Evolutionary conservation across 30 jellyfish, hydroid and myxozoan species (phyloP).

Genomic region (Clytia hemisphaerica): DNA sequence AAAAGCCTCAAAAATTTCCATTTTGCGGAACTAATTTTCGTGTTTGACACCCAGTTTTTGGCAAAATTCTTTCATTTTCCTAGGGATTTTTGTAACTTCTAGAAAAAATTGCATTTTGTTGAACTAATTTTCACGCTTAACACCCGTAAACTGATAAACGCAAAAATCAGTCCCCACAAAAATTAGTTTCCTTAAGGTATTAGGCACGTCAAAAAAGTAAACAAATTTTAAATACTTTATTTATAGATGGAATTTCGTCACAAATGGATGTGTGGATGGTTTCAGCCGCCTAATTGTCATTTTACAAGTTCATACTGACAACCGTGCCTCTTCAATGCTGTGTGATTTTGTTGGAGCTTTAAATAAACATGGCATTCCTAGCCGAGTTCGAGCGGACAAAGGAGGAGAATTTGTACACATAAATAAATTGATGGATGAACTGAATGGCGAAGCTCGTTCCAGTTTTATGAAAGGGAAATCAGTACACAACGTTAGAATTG

Average conservation of each 20-base stretch:
- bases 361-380: constrained; percentile 14
- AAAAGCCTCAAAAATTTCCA: too few species aligned
- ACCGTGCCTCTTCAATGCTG: constrained; percentile 18
- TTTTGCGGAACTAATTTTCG: too few species aligned
- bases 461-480: constrained; percentile 23
- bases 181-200: too few species aligned
- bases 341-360: constrained; percentile 3
- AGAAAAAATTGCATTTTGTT: too few species aligned
- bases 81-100: too few species aligned
- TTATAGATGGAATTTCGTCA: background rate
- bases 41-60: too few species aligned
- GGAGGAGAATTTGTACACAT: constrained; percentile 12
- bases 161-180: too few species aligned
- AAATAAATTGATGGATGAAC: constrained; percentile 13
- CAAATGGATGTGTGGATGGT: constrained; percentile 15
- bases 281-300: constrained; percentile 10
- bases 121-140: too few species aligned
- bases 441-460: constrained; percentile 21
- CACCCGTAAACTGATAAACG: too few species aligned
- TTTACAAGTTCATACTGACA: background rate
- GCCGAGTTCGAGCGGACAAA: constrained; percentile 17
- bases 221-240: too few species aligned
- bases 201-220: too few species aligned
- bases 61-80: too few species aligned
- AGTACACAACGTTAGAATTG: constrained; percentile 20